Evolutionary conservation across 2,888 invertebrate species (phyloP).

Genomic region (Schrankia costaestrigalis): DNA sequence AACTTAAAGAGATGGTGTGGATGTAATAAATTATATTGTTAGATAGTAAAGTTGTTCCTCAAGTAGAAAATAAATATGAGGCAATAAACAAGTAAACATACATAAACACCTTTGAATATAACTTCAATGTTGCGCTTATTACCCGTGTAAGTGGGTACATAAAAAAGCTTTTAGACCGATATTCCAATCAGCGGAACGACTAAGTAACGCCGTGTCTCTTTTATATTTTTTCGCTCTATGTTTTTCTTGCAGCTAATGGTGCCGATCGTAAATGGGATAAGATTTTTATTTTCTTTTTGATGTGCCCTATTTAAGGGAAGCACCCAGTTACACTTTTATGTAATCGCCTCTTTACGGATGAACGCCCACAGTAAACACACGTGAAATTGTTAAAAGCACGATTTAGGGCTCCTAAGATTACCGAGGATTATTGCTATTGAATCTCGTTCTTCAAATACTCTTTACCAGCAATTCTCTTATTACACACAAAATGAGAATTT

Average conservation of each 20-base stretch:
- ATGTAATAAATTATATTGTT: too few relatives aligned
- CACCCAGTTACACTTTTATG: constrained; percentile 45
- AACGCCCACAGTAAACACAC: constrained; percentile 38
- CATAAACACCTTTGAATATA: constrained; percentile 35
- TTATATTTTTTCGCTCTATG: constrained; percentile 51
- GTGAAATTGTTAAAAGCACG: constrained; percentile 37
- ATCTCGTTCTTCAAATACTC: constrained; percentile 18
- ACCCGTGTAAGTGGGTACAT: constrained; percentile 52
- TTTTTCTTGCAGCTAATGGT: constrained; percentile 58
- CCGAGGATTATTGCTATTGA: constrained; percentile 27
- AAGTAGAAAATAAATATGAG: constrained; percentile 25
- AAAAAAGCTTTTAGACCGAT: constrained; percentile 62
- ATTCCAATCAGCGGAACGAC: constrained; percentile 56
- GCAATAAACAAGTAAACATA: constrained; percentile 41
- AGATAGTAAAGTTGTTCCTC: constrained; percentile 8
- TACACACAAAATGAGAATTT: constrained; percentile 14
- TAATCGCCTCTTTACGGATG: constrained; percentile 42
- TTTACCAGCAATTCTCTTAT: constrained; percentile 11
- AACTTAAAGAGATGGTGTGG: too few relatives aligned
- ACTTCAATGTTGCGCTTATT: constrained; percentile 46
- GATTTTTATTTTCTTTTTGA: constrained; percentile 62
- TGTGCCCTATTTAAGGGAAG: constrained; percentile 53
- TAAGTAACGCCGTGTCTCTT: constrained; percentile 52
- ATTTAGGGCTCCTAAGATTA: constrained; percentile 35
- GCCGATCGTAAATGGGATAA: constrained; percentile 61